Evolutionary conservation across 2,888 invertebrate genomes (phyloP).

Genomic region (Dascillus cervinus): DNA sequence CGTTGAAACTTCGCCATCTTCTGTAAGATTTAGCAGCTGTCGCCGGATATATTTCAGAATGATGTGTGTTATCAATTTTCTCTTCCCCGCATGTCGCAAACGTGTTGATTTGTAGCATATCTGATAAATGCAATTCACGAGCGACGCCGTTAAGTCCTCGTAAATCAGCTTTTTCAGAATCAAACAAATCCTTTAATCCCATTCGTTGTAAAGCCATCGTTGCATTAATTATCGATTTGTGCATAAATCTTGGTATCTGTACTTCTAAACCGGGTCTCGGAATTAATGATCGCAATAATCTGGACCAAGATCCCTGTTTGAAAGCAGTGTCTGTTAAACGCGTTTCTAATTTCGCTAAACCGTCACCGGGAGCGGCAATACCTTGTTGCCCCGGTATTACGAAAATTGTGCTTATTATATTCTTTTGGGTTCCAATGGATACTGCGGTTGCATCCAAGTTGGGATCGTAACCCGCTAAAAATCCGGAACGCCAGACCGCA

Average conservation of each 20-base stretch:
- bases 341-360: conserved; percentile 64
- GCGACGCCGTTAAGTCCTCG: conserved; percentile 74
- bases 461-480: conserved; percentile 79
- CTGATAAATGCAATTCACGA: conserved; percentile 74
- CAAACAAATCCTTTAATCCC: conserved; percentile 75
- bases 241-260: conserved; percentile 77
- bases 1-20: conserved; percentile 33
- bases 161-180: conserved; percentile 68
- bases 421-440: conserved; percentile 63
- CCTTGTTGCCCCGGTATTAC: conserved; percentile 83
- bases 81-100: conserved; percentile 77
- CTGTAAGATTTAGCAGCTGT: conserved; percentile 42
- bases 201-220: conserved; percentile 69
- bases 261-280: conserved; percentile 72
- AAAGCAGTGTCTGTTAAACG: conserved; percentile 60
- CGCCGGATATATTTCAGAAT: conserved; percentile 75
- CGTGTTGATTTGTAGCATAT: conserved; percentile 75
- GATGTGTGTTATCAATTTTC: conserved; percentile 64
- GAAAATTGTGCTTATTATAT: conserved; percentile 69
- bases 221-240: conserved; percentile 74
- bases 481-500: conserved; percentile 66
- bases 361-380: conserved; percentile 70
- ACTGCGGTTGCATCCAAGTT: conserved; percentile 77
- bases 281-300: conserved; percentile 63
- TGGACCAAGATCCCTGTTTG: conserved; percentile 63